phyloP scores from a whole-genome alignment of 2,797 vertebrate species.

The Hydrophis major region DNA sequence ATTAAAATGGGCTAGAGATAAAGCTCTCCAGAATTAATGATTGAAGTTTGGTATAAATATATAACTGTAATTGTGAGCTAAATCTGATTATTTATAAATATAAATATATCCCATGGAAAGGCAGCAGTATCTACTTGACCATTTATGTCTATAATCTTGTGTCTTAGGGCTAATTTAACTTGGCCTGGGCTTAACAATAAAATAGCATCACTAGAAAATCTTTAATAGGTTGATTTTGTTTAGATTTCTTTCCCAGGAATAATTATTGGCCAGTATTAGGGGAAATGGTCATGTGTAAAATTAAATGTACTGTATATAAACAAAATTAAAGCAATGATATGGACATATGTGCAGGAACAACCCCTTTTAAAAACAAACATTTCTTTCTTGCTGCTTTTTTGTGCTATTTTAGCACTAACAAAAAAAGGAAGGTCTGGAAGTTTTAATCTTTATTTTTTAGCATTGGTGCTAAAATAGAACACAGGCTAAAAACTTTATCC shows the following conservation, averaged over 20 bases:
- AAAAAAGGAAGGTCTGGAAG: not conserved
- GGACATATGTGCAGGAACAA: not conserved
- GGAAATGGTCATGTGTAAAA: not conserved
- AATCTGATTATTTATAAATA: not conserved
- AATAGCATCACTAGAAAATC: not conserved
- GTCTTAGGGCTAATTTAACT: not conserved
- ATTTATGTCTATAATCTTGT: not conserved
- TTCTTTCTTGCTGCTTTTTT: not conserved
- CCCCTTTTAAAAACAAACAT: not conserved
- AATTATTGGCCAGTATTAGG: not conserved
- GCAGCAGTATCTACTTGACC: not conserved
- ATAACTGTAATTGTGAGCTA: not conserved
- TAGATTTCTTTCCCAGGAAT: not conserved
- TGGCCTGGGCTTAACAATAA: not conserved
- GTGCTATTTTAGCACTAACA: not conserved
- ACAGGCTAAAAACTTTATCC: not conserved
- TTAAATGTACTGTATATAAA: not conserved
- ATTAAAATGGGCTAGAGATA: not conserved
- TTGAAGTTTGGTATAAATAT: not conserved
- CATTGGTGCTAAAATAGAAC: not conserved
- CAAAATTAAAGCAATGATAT: not conserved
- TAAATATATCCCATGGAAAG: not conserved
- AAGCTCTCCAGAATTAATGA: not conserved
- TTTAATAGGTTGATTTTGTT: not conserved
- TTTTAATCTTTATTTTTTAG: not conserved